Evolutionary conservation across 1,140 invertebrate genomes (phyloP).

Genomic region (Drosophila nannoptera): DNA sequence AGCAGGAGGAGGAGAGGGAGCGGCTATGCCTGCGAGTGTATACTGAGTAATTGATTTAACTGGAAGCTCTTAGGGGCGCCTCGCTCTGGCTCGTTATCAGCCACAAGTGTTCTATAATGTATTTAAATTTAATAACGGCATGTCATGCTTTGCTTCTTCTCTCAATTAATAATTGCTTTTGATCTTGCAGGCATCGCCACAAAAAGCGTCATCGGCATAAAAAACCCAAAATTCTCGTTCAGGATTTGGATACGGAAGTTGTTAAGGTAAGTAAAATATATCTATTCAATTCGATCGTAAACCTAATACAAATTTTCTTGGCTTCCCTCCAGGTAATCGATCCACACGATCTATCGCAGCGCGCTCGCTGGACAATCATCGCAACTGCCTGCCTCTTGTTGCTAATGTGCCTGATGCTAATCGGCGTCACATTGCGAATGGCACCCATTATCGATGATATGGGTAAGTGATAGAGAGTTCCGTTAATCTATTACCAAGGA

Average conservation of each 20-base stretch:
- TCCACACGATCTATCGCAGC: slow-evolving; percentile 88
- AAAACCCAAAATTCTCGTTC: slow-evolving; percentile 79
- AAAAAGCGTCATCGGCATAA: slow-evolving; percentile 78
- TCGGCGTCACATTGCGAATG: slow-evolving; percentile 93
- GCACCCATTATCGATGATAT: slow-evolving; percentile 95
- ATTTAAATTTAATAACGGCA: not conserved
- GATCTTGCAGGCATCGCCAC: slow-evolving; percentile 62
- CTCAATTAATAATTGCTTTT: not conserved
- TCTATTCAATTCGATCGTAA: not conserved
- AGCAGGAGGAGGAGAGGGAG: not conserved
- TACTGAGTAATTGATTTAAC: slow-evolving; percentile 39
- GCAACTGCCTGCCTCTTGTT: slow-evolving; percentile 91
- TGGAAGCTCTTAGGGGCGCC: slow-evolving; percentile 14
- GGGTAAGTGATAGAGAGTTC: slow-evolving; percentile 84
- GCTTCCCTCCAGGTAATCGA: slow-evolving; percentile 80
- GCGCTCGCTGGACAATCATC: slow-evolving; percentile 92
- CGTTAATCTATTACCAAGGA: no score
- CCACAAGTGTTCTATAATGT: no score
- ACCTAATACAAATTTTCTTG: not conserved
- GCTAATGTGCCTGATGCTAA: slow-evolving; percentile 90
- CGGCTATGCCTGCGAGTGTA: not conserved
- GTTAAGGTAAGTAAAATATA: slow-evolving; percentile 58
- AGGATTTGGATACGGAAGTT: slow-evolving; percentile 77
- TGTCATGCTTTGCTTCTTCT: not conserved
- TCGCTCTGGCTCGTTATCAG: not conserved